Conservation (phyloP, 2,113 vertebrate genomes). For the Piprites chloris region DNA sequence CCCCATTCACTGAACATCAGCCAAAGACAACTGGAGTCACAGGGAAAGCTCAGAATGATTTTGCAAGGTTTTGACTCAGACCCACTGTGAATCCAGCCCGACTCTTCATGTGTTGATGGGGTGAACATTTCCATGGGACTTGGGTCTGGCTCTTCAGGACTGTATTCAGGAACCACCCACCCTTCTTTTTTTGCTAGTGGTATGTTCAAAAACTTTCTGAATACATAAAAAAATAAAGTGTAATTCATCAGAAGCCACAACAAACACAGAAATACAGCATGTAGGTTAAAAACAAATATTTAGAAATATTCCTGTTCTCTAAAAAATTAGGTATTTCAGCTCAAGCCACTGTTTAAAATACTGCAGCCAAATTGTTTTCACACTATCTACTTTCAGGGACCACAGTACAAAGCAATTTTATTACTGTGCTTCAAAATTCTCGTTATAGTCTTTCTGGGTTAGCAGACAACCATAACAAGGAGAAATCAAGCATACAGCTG, state of each 20-base stretch:
- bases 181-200: background rate
- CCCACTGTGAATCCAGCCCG: background rate
- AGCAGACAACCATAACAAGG: background rate
- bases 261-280: background rate
- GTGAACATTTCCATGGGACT: background rate
- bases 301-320: background rate
- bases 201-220: background rate
- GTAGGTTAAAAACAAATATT: background rate
- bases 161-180: background rate
- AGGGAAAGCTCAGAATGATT: conserved; percentile 32
- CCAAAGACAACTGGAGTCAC: conserved; percentile 42
- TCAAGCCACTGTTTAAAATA: background rate
- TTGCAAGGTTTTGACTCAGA: conserved; percentile 4
- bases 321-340: background rate
- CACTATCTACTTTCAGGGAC: background rate
- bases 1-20: background rate
- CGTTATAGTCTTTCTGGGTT: background rate
- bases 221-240: background rate
- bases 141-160: background rate
- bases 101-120: background rate
- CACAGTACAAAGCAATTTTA: background rate
- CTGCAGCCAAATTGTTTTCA: background rate
- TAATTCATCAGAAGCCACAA: background rate
- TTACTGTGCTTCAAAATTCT: background rate
- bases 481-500: background rate